Evolutionary conservation across 2,888 invertebrate species (phyloP).

Genomic region (Drosophila formosana): DNA sequence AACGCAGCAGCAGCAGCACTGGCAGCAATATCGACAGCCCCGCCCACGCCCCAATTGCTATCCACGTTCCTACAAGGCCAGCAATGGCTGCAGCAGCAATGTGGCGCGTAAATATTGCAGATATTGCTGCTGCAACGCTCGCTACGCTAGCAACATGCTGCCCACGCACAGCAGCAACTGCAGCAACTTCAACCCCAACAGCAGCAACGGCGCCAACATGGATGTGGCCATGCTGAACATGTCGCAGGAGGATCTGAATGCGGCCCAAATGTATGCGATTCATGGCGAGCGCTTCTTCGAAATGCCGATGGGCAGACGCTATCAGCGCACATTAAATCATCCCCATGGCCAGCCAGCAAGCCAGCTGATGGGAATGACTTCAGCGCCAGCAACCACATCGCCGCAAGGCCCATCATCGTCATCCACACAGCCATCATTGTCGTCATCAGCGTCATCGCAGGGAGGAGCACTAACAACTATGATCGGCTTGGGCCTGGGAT

Average conservation of each 20-base stretch:
- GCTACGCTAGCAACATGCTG: neutral
- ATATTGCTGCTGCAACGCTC: slow-evolving; percentile 15
- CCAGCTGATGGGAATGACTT: neutral
- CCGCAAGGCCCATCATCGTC: too few relatives aligned
- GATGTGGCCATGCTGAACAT: slow-evolving; percentile 26
- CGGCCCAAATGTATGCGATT: slow-evolving; percentile 52
- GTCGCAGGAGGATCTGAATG: slow-evolving; percentile 36
- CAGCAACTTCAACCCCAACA: neutral
- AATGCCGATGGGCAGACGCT: slow-evolving; percentile 47
- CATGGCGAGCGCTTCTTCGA: slow-evolving; percentile 53
- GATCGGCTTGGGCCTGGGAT: neutral
- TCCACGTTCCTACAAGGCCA: slow-evolving; percentile 23
- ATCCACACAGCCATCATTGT: too few relatives aligned
- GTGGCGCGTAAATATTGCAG: slow-evolving; percentile 21
- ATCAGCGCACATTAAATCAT: slow-evolving; percentile 11
- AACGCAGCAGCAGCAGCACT: slow-evolving; percentile 15
- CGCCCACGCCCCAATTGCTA: slow-evolving; percentile 29
- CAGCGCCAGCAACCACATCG: too few relatives aligned
- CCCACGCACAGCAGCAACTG: neutral
- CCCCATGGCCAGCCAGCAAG: neutral
- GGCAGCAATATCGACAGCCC: slow-evolving; percentile 11
- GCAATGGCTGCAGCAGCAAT: slow-evolving; percentile 12
- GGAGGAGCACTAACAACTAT: neutral
- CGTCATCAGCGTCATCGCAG: too few relatives aligned
- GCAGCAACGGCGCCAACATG: slow-evolving; percentile 6